These are phyloP conservation scores for Drosophila quinaria DNA, from an alignment of 2,888 invertebrate species.

Conservation along the genomic window DNA sequence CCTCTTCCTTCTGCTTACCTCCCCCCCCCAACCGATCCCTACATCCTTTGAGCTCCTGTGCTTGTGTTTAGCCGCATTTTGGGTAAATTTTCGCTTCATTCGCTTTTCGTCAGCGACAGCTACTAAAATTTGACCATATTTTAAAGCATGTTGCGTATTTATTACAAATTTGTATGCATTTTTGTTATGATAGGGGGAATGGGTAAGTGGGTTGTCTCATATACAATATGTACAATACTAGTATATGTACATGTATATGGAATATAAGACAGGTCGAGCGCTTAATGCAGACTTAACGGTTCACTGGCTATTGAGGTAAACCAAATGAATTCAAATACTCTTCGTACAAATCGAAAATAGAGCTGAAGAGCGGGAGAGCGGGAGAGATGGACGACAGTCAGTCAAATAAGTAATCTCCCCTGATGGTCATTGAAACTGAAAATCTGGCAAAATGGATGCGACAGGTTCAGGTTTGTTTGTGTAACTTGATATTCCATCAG, in stretches of 20 bases:
- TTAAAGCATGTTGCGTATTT: constrained; percentile 47
- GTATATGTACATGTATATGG: no score
- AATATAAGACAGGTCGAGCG: constrained; percentile 31
- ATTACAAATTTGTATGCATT: constrained; percentile 41
- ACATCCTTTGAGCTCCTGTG: background rate
- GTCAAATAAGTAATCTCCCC: constrained; percentile 18
- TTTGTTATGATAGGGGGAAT: constrained; percentile 10
- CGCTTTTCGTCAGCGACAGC: constrained; percentile 14
- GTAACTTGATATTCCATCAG: background rate
- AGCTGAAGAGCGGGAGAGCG: background rate
- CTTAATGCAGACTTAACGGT: constrained; percentile 40
- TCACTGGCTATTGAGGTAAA: constrained; percentile 45
- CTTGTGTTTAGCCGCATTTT: constrained; percentile 45
- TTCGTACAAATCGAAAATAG: constrained; percentile 12
- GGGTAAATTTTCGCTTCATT: constrained; percentile 44
- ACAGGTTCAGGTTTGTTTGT: background rate
- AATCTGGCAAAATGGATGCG: constrained; percentile 9
- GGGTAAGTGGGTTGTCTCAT: background rate
- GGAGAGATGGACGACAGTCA: constrained; percentile 2
- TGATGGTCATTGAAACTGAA: constrained; percentile 15
- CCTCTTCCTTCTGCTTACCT: background rate
- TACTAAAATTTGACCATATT: constrained; percentile 43
- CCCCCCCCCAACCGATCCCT: background rate
- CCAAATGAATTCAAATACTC: constrained; percentile 33
- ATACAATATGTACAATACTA: constrained; percentile 4